These are phyloP conservation scores for Sparidentex hasta DNA, from an alignment of 2,797 vertebrate species.

Conservation along the genomic window DNA sequence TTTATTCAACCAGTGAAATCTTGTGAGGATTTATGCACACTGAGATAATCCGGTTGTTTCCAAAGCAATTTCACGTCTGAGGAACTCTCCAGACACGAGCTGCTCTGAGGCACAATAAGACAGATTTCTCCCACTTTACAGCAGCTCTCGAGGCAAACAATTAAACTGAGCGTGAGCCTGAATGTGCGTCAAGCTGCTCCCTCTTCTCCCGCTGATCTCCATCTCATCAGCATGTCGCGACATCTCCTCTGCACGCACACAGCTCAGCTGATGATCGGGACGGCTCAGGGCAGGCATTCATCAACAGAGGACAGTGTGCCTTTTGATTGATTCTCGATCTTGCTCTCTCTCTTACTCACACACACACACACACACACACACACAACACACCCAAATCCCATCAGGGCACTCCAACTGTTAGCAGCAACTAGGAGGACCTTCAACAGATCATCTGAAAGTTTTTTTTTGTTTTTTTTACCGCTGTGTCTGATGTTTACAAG, in stretches of 20 bases:
- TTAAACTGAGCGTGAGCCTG: neutral
- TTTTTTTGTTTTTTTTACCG: conserved; percentile 46
- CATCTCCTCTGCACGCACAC: conserved; percentile 70
- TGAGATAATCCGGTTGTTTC: conserved; percentile 37
- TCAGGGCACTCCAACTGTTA: conserved; percentile 37
- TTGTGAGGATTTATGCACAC: conserved; percentile 11
- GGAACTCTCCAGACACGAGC: neutral
- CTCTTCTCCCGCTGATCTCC: conserved; percentile 49
- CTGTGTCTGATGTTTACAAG: conserved; percentile 22
- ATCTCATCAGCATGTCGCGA: conserved; percentile 77
- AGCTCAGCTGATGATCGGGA: conserved; percentile 63
- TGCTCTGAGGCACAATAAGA: neutral
- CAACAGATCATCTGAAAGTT: conserved; percentile 40
- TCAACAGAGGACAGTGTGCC: conserved; percentile 64
- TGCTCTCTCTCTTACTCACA: conserved; percentile 9
- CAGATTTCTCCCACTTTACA: neutral
- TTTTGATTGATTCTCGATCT: conserved; percentile 64
- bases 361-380: conserved; percentile 33
- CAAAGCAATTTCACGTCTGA: neutral
- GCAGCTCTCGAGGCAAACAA: conserved; percentile 4
- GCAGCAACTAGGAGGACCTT: conserved; percentile 19
- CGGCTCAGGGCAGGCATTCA: conserved; percentile 46
- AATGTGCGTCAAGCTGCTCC: neutral
- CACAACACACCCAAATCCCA: conserved; percentile 41
- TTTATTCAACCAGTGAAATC: conserved; percentile 3